Base-by-base conservation (phyloP, 2,888 invertebrate genomes). In the Pammene fasciana region DNA sequence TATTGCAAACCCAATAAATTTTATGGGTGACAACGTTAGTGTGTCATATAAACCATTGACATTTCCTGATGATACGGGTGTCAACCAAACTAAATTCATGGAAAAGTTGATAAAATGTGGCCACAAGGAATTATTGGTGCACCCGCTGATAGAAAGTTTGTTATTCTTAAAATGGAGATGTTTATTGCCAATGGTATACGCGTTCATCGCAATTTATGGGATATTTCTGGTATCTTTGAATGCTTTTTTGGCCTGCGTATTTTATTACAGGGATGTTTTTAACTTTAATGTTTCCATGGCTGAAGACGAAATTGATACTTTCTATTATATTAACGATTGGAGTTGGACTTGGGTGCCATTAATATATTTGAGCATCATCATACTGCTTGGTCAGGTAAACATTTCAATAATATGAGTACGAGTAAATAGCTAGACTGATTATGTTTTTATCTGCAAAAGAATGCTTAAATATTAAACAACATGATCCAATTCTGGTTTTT, bases 41-140 rank as follows among this genome's bases (percentile, higher is more conserved):
- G 16, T 36, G 0, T 16, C 18, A 38, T 61, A 62, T 18, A 9
- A 62, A 38, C 38, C 18, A 9, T 41, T 62, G 5, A 6, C 62
- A 6, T 36, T 13, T 8, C 34, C 36, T 14, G 18, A 62, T 14
- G 36, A 34, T 0, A 0, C 14, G 38, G 50, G 10, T 16, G 11
- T 13, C 9, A 60, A n/a, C 34, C 46, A 60, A 60, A 48, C 48
- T 34, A 14, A 18, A 59, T 38, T 57, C 3, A 18, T 65, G 18
- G 56, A 65, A 38, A 38, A 65, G 56, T 11, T 65, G 3, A 26
- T 65, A 11, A 57, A 38, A 38, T 57, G 38, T n/a, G 65, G 41
- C 26, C 65, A 48, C 10, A 65, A 18, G 10, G 18, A 65, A 14
- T 9, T 41, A 10, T 16, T 65, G 18, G 16, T 43, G 43, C 57